A percentile compares a stretch with the other conserved stretches of the same genome.
phyloP scores from a whole-genome alignment of 1,140 invertebrate genomes.

The Melitaea cinxia region DNA sequence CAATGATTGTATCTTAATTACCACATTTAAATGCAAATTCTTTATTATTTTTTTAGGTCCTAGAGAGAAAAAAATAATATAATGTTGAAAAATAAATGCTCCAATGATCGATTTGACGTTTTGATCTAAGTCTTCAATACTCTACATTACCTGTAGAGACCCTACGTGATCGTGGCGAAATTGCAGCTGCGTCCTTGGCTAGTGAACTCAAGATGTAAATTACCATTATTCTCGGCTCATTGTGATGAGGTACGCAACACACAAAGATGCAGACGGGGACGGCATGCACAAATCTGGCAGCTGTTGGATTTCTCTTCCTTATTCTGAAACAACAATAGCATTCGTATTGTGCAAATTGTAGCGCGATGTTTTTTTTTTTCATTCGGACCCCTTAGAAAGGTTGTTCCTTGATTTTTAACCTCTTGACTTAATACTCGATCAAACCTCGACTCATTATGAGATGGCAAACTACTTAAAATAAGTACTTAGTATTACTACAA shows the following conservation, averaged over 20 bases:
- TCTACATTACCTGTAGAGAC: slow-evolving; percentile 25
- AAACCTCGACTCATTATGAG: no score
- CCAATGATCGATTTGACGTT: neutral
- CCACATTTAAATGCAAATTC: no score
- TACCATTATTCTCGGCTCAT: slow-evolving; percentile 74
- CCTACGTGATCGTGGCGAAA: slow-evolving; percentile 50
- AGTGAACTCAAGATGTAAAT: slow-evolving; percentile 79
- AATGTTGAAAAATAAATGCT: no score
- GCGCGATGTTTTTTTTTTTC: slow-evolving; percentile 55
- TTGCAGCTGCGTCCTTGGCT: slow-evolving; percentile 73
- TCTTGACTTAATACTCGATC: slow-evolving; percentile 11
- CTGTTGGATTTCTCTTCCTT: slow-evolving; percentile 75
- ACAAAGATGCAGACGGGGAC: slow-evolving; percentile 77
- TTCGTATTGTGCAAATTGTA: slow-evolving; percentile 76
- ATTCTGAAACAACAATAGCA: slow-evolving; percentile 69
- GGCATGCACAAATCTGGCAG: slow-evolving; percentile 76
- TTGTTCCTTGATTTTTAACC: slow-evolving; percentile 15
- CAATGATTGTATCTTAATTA: no score
- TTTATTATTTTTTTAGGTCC: no score
- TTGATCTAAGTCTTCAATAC: slow-evolving; percentile 18
- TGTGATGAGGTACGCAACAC: slow-evolving; percentile 56
- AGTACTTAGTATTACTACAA: slow-evolving; percentile 19
- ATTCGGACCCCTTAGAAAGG: slow-evolving; percentile 17
- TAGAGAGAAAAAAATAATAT: no score
- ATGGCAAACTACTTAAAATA: slow-evolving; percentile 9